Conservation (phyloP, 2,888 invertebrate genomes). For the Leptinotarsa peninsularis region DNA sequence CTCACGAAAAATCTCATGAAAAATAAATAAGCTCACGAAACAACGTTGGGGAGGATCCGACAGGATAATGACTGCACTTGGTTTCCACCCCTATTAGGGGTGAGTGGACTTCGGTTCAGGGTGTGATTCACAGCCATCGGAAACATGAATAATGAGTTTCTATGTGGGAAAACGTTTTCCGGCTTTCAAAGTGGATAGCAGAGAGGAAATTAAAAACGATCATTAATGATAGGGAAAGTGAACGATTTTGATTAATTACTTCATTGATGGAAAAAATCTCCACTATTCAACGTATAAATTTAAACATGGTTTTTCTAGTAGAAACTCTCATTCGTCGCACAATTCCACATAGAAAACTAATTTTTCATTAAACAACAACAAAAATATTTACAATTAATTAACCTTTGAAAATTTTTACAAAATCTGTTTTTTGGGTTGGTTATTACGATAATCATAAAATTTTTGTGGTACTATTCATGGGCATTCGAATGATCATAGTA, state of each 20-base stretch:
- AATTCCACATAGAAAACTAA: no score
- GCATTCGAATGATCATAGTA: no score
- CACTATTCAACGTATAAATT: no score
- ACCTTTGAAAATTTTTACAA: no score
- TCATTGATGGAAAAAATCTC: background rate
- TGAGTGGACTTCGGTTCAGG: background rate
- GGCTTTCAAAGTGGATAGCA: background rate
- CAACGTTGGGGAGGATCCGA: constrained; percentile 11
- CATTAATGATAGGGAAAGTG: constrained; percentile 7
- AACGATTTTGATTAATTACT: background rate
- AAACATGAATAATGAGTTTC: constrained; percentile 2
- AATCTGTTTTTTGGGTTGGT: no score
- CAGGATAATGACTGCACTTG: constrained; percentile 12
- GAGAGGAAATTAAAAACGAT: constrained; percentile 6
- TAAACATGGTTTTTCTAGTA: no score
- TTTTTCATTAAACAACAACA: no score
- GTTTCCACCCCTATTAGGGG: constrained; percentile 8
- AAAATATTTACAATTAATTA: no score
- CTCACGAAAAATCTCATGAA: constrained; percentile 5
- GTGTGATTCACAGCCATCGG: constrained; percentile 5
- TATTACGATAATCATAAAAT: no score
- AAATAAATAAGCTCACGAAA: constrained; percentile 14
- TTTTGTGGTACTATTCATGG: no score
- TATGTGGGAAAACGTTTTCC: background rate
- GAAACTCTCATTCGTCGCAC: no score